phyloP scores from a whole-genome alignment of 2,113 vertebrate genomes.

The Sapajus apella region DNA sequence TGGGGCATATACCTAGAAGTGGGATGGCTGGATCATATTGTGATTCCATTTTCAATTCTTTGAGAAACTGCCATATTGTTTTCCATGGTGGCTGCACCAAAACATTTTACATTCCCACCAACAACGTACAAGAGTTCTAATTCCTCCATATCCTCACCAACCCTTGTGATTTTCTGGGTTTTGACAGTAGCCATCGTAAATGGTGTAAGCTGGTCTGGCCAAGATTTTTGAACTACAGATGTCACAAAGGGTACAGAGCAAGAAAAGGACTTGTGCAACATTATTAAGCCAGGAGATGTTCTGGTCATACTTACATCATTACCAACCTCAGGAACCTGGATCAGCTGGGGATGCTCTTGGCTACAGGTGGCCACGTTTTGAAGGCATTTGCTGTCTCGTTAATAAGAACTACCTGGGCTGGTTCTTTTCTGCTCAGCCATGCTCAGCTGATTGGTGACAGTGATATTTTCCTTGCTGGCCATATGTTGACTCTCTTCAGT shows the following conservation, averaged over 20 bases:
- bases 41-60: neutral
- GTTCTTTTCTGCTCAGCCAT: neutral
- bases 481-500: rapidly evolving
- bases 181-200: neutral
- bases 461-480: neutral
- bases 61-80: neutral
- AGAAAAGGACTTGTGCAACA: neutral
- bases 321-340: rapidly evolving
- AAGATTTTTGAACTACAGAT: neutral
- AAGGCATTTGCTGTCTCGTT: neutral
- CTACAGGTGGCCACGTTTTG: neutral
- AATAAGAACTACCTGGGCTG: neutral
- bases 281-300: neutral
- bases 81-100: neutral
- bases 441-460: neutral
- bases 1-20: neutral
- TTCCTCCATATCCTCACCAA: neutral
- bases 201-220: neutral
- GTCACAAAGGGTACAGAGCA: neutral
- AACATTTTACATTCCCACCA: neutral
- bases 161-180: neutral
- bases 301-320: rapidly evolving
- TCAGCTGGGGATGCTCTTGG: neutral
- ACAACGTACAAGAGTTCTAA: neutral
- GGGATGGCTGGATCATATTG: neutral